phyloP scores from a whole-genome alignment of 2,888 invertebrate genomes.

The Dolichopus griseipennis region DNA sequence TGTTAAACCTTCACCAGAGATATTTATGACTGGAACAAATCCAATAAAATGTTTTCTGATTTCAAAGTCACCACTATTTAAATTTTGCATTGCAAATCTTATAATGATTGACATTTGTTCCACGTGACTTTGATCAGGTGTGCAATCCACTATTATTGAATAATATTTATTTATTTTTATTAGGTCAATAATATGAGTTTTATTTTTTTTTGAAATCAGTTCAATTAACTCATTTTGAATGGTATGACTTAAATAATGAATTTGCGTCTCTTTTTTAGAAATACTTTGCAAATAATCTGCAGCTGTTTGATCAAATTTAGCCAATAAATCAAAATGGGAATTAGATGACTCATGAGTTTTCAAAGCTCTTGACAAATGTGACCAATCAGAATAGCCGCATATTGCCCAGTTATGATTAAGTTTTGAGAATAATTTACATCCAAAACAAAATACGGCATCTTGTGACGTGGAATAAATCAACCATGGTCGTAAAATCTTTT shows the following conservation, averaged over 20 bases:
- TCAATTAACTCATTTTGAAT: slow-evolving; percentile 9
- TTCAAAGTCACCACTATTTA: slow-evolving; percentile 5
- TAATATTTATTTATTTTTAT: slow-evolving; percentile 8
- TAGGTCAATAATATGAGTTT: slow-evolving; percentile 9
- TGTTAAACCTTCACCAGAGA: slow-evolving; percentile 8
- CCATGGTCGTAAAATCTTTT: slow-evolving; percentile 1
- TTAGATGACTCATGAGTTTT: neutral
- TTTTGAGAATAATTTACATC: slow-evolving; percentile 9
- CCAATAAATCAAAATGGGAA: neutral
- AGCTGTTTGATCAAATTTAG: slow-evolving; percentile 3
- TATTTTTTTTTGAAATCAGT: slow-evolving; percentile 7
- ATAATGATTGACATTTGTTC: slow-evolving; percentile 9
- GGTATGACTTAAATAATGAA: neutral
- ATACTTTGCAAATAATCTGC: slow-evolving; percentile 9
- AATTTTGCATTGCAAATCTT: neutral
- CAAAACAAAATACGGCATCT: slow-evolving; percentile 9
- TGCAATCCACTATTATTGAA: slow-evolving; percentile 10
- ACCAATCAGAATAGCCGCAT: slow-evolving; percentile 2
- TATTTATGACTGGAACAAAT: slow-evolving; percentile 7
- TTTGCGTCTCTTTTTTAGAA: slow-evolving; percentile 9
- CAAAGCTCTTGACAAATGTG: slow-evolving; percentile 1
- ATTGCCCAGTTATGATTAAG: slow-evolving; percentile 1
- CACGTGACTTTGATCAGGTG: slow-evolving; percentile 8
- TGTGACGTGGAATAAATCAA: slow-evolving; percentile 7
- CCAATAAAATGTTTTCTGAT: slow-evolving; percentile 8